These are phyloP conservation scores for Halcyon malimbica DNA, from an alignment of 2,113 vertebrate genomes.

Conservation along the genomic window DNA sequence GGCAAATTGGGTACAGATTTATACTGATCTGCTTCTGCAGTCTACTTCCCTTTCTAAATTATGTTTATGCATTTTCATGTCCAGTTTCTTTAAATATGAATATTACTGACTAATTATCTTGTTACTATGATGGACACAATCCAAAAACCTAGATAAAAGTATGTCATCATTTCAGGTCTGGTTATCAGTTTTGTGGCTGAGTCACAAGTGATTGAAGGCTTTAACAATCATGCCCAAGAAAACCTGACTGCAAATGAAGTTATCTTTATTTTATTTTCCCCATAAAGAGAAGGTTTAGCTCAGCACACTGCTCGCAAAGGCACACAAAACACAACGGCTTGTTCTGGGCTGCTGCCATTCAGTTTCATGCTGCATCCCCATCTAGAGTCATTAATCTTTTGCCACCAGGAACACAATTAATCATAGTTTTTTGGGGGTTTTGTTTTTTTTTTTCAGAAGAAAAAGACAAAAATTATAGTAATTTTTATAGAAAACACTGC, in stretches of 20 bases:
- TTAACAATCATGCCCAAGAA: conserved; percentile 7
- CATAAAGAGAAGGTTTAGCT: conserved; percentile 34
- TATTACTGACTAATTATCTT: conserved; percentile 3
- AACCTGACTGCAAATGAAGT: conserved; percentile 41
- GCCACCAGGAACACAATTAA: neutral
- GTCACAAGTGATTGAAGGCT: neutral
- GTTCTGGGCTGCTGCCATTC: conserved; percentile 27
- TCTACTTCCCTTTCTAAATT: neutral
- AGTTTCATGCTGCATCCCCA: conserved; percentile 17
- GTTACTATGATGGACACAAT: conserved; percentile 8
- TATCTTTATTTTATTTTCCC: conserved; percentile 23
- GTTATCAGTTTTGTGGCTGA: neutral
- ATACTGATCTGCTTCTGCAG: neutral
- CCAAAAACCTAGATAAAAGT: neutral
- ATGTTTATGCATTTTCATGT: conserved; percentile 9
- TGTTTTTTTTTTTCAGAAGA: neutral
- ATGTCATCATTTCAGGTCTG: neutral
- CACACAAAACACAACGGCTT: neutral
- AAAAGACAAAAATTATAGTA: neutral
- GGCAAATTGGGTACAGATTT: conserved; percentile 16
- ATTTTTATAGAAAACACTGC: conserved; percentile 32
- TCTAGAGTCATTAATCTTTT: conserved; percentile 8
- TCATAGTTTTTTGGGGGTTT: neutral
- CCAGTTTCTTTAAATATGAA: neutral
- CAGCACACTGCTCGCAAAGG: neutral